Evolutionary conservation across 2,888 invertebrate species (phyloP).

Genomic region (Cataglyphis livida): DNA sequence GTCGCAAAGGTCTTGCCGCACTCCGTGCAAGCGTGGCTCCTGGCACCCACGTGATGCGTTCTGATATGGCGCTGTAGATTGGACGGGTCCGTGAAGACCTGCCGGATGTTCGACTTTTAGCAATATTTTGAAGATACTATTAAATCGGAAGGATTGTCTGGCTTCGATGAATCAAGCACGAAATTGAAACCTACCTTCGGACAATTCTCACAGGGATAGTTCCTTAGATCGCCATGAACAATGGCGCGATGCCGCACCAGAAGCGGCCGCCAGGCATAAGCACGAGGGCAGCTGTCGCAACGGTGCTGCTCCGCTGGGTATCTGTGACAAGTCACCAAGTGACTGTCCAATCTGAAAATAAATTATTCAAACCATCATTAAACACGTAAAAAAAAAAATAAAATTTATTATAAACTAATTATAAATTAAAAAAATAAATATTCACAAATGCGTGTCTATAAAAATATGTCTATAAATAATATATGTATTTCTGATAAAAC

Average conservation of each 20-base stretch:
- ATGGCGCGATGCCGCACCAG: constrained; percentile 94
- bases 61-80: constrained; percentile 98
- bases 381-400: background rate
- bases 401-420: background rate
- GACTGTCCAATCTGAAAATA: constrained; percentile 92
- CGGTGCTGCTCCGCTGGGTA: constrained; percentile 92
- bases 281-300: constrained; percentile 94
- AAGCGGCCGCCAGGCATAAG: constrained; percentile 93
- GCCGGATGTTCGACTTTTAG: constrained; percentile 87
- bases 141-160: constrained; percentile 54
- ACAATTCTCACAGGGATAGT: constrained; percentile 97
- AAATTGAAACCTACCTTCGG: constrained; percentile 89
- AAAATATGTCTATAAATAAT: background rate
- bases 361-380: background rate
- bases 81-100: constrained; percentile 98
- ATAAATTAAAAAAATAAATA: background rate
- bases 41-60: constrained; percentile 97
- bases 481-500: background rate
- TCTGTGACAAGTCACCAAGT: constrained; percentile 92
- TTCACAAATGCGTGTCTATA: background rate
- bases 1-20: constrained; percentile 99
- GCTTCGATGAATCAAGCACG: background rate
- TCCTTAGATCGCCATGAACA: constrained; percentile 93
- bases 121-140: constrained; percentile 79
- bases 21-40: constrained; percentile 98